Conservation (phyloP, 1,140 invertebrate species). For the Trinorchestia longiramus region DNA sequence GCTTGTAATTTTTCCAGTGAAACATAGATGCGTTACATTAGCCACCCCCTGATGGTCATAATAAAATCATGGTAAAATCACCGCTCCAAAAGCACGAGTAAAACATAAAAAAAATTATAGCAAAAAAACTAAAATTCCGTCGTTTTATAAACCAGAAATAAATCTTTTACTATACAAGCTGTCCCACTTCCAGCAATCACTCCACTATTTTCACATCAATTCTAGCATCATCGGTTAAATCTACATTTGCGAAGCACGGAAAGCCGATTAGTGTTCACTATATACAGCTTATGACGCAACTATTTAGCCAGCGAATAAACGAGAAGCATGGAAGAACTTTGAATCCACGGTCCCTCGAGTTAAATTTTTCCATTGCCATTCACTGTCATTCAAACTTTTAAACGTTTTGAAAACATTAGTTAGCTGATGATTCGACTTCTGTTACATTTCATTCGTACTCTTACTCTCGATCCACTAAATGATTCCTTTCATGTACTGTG, state of each 20-base stretch:
- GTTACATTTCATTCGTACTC: neutral
- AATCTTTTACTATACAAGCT: neutral
- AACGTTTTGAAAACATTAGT: neutral
- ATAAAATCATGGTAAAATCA: neutral
- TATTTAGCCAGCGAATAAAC: neutral
- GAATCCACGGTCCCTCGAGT: constrained; percentile 7
- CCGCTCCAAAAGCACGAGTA: neutral
- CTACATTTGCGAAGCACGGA: neutral
- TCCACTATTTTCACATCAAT: neutral
- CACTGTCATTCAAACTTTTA: neutral
- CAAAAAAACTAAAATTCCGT: neutral
- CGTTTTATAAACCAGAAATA: neutral
- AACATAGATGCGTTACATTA: neutral
- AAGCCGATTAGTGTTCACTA: constrained; percentile 10
- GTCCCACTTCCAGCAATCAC: neutral
- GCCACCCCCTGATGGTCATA: neutral
- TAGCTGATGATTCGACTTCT: neutral
- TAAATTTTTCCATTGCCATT: neutral
- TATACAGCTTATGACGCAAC: neutral
- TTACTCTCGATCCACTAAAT: neutral
- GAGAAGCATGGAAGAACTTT: constrained; percentile 40
- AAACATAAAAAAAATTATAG: neutral
- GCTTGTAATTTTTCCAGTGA: neutral
- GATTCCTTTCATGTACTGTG: neutral
- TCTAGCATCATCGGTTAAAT: neutral